Conservation (phyloP, 1,140 invertebrate genomes). For the Drosophila murphyi region DNA sequence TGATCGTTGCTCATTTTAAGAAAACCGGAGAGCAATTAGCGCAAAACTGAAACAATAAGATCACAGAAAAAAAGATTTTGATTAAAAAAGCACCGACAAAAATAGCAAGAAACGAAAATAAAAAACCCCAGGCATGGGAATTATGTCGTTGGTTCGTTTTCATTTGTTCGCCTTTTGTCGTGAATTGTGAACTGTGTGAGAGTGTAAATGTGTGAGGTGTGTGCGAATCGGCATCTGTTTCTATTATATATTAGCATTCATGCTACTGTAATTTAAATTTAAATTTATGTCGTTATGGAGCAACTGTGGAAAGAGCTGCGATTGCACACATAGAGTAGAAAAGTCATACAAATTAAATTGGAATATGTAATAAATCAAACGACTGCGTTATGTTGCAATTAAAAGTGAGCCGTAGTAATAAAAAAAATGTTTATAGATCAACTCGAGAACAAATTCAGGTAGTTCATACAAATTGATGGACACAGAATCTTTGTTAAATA, state of each 20-base stretch:
- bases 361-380: neutral
- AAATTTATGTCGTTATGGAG: conserved; percentile 40
- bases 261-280: conserved; percentile 28
- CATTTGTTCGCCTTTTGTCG: conserved; percentile 57
- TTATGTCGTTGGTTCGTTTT: conserved; percentile 59
- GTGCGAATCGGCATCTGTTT: conserved; percentile 29
- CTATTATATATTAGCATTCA: conserved; percentile 39
- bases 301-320: conserved; percentile 6
- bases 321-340: conserved; percentile 8
- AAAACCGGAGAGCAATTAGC: conserved; percentile 62
- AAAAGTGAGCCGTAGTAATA: neutral
- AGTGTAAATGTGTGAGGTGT: conserved; percentile 33
- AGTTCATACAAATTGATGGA: neutral
- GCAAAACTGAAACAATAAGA: conserved; percentile 72
- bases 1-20: conserved; percentile 29
- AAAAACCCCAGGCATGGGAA: conserved; percentile 56
- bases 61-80: conserved; percentile 54
- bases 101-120: conserved; percentile 24
- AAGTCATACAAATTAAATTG: neutral
- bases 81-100: conserved; percentile 31
- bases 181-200: conserved; percentile 36
- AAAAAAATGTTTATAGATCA: conserved; percentile 6
- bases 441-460: neutral
- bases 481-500: neutral
- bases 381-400: neutral